Evolutionary conservation across 2,797 vertebrate genomes (phyloP), one percentile per base, ranked within the genome.

Genomic region (Pipistrellus pygmaeus): DNA sequence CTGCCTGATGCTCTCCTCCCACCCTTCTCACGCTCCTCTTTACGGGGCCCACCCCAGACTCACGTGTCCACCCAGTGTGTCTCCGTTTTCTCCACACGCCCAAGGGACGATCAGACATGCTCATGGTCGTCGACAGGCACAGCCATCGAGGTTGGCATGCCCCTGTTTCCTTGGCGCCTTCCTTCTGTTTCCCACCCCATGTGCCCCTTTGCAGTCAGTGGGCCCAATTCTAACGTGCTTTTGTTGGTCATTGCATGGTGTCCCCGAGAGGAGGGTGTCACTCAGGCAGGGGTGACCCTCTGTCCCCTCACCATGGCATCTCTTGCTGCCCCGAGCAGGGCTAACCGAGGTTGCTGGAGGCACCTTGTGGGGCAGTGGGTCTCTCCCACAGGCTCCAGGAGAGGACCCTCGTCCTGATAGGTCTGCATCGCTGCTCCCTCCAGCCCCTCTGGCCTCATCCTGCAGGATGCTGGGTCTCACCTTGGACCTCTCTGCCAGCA

Each of bases 1-100:
- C 13, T 0, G 4, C 11, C 14, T 0, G 2, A 5, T 0, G 25
- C 12, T 12, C 51, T 8, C 11, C 3, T 6, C 41, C n/a, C 27
- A 21, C 1, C 17, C 14, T 13, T 17, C 9, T 4, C 27, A 9
- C 11, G 2, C 23, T 1, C 32, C 2, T 32, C 30, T 13, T 32
- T n/a, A 8, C 51, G 2, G 15, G 18, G 25, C n/a, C 15, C 3
- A 6, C 0, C 10, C 21, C 3, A 10, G 35, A 6, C 1, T 30
- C 82, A 9, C 0, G 4, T 11, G 30, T 2, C 8, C 2, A 0
- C 3, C 1, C 2, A 48, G 48, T 0, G 32, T 4, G 30, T 8
- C 9, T 4, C 8, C 0, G 1, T 13, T 2, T 2, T 13, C 12
- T 76, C n/a, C 55, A 4, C 3, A 0, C 6, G 44, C 57, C 38